Evolutionary conservation across 2,888 invertebrate genomes (phyloP), one percentile per base, ranked within the genome.

Genomic region (Philereme vetulata): DNA sequence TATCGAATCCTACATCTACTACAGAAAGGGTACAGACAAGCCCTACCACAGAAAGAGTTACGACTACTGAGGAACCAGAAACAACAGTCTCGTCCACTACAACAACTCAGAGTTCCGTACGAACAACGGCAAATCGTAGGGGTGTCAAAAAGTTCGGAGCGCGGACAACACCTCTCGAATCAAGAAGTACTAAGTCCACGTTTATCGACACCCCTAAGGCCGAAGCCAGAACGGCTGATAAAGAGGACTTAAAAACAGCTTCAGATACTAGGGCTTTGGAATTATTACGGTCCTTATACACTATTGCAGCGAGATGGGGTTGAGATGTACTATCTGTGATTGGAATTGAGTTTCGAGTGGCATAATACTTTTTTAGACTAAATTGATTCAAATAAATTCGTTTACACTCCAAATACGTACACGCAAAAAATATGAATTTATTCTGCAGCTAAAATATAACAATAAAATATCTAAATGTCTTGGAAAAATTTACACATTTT

Each of bases 291-390:
- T 96, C 97, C 66, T 91, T 97, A 59, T 97, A 97, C 86, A 95
- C 96, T 65, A 95, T 97, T 81, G 97, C 97, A 58, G 96, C 97
- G 21, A 95, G 95, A 88, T 97, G 96, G 94, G 96, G 96, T 73
- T 92, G 85, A 87, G 64, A 56, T 64, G 60, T 65, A 51, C 21
- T 53, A 10, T 48, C 38, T 54, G 49, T 65, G 52, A 56, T 54
- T 60, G 52, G 60, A 75, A 68, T 67, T 70, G 64, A 71, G 67
- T 73, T 49, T 59, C 47, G 58, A 64, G 65, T 64, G 64, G 64
- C 64, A 68, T 64, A 67, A 60, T 57, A 43, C 43, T 71, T 77
- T 71, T 77, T 77, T 78, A 76, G 49, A 49, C 52, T 78, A 79
- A 81, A 81, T 82, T 57, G 7, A 49, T 49, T 49, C 11, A 56